Percentiles rank a stretch among this genome's conserved stretches.
phyloP scores from a whole-genome alignment of 2,888 invertebrate genomes.

The Microplitis manilae region DNA sequence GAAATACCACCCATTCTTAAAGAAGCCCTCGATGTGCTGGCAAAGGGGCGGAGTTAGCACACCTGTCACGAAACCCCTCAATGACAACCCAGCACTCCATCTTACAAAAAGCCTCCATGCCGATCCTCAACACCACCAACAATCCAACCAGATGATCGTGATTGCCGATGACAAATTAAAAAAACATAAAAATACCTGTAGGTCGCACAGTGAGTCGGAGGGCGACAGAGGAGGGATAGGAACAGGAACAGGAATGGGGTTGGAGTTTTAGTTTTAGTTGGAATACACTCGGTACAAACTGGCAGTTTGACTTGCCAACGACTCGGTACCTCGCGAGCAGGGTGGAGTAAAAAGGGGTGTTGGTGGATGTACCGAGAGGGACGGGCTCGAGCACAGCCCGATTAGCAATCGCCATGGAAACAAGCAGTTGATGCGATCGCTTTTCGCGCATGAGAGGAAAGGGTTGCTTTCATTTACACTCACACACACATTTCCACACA shows the following conservation, averaged over 20 bases:
- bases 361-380: constrained; percentile 55
- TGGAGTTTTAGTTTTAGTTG: constrained; percentile 1
- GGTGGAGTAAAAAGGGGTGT: constrained; percentile 33
- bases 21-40: constrained; percentile 58
- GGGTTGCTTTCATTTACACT: constrained; percentile 55
- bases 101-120: constrained; percentile 26
- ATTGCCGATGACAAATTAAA: not conserved
- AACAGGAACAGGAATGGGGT: not conserved
- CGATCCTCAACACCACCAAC: too few species aligned
- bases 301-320: constrained; percentile 14
- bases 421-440: constrained; percentile 75
- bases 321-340: constrained; percentile 14
- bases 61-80: constrained; percentile 55
- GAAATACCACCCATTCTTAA: constrained; percentile 41
- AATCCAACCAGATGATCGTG: too few species aligned
- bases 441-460: constrained; percentile 66
- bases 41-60: constrained; percentile 69
- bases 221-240: not conserved
- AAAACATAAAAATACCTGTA: not conserved
- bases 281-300: constrained; percentile 19
- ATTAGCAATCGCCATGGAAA: constrained; percentile 77
- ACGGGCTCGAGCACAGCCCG: constrained; percentile 72
- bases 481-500: constrained; percentile 50
- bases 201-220: not conserved
- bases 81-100: too few species aligned